phyloP scores from a whole-genome alignment of 2,797 vertebrate species.

The Taenioides sp. region DNA sequence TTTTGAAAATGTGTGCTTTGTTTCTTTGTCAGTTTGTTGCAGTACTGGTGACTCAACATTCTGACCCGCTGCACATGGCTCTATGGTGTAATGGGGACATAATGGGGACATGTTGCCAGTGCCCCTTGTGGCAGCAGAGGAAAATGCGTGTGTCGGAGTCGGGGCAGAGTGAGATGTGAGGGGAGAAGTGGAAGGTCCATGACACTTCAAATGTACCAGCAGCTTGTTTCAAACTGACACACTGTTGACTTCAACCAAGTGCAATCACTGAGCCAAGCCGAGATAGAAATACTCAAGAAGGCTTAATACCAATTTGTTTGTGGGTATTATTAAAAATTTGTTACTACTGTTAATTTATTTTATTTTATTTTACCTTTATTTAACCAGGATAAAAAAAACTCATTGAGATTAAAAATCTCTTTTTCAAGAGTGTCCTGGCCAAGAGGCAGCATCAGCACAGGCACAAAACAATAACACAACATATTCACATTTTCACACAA shows the following conservation, averaged over 20 bases:
- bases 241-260: constrained; percentile 26
- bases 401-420: too few relatives aligned
- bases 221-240: constrained; percentile 40
- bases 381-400: too few relatives aligned
- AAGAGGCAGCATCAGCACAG: too few relatives aligned
- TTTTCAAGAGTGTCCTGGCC: too few relatives aligned
- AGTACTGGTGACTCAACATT: constrained; percentile 21
- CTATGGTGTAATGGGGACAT: constrained; percentile 31
- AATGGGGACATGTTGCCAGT: constrained; percentile 33
- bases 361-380: too few relatives aligned
- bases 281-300: constrained; percentile 28
- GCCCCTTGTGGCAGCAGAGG: constrained; percentile 32
- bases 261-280: constrained; percentile 37
- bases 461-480: too few relatives aligned
- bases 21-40: not conserved
- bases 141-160: constrained; percentile 43
- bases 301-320: not conserved
- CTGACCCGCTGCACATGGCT: constrained; percentile 61
- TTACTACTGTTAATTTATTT: too few relatives aligned
- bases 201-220: constrained; percentile 46
- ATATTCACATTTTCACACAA: too few relatives aligned
- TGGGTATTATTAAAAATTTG: too few relatives aligned
- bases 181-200: constrained; percentile 40
- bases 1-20: not conserved
- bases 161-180: constrained; percentile 29